Conservation (phyloP, 2,113 vertebrate genomes). For the Nycticorax nycticorax region DNA sequence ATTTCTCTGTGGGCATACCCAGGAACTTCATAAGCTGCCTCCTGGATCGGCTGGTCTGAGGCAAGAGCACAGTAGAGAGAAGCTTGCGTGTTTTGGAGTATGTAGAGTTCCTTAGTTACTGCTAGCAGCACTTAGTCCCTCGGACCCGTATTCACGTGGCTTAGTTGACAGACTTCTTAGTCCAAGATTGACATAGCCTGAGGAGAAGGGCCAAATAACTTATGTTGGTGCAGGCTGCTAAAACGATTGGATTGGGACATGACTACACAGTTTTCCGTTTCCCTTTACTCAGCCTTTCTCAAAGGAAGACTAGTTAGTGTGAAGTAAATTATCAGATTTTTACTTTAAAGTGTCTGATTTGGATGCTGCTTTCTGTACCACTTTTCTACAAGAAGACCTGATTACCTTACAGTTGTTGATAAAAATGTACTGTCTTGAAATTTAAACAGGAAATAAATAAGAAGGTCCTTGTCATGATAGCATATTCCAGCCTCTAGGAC, state of each 20-base stretch:
- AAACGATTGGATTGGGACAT: not conserved
- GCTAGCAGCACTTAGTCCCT: not conserved
- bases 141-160: not conserved
- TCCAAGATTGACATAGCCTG: not conserved
- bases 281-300: not conserved
- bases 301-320: not conserved
- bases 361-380: not conserved
- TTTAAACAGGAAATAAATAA: not conserved
- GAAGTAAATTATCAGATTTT: not conserved
- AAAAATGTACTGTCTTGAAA: not conserved
- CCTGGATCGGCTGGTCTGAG: rapidly evolving
- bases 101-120: not conserved
- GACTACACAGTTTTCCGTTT: not conserved
- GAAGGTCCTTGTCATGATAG: not conserved
- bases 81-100: rapidly evolving
- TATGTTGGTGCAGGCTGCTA: not conserved
- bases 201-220: not conserved
- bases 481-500: not conserved
- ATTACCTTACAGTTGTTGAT: not conserved
- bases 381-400: not conserved
- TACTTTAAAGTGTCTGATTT: not conserved
- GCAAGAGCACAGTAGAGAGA: rapidly evolving
- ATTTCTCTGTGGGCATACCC: not conserved
- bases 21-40: not conserved
- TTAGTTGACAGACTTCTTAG: not conserved